Evolutionary conservation across 2,113 vertebrate species (phyloP).

Genomic region (Climacteris rufus): DNA sequence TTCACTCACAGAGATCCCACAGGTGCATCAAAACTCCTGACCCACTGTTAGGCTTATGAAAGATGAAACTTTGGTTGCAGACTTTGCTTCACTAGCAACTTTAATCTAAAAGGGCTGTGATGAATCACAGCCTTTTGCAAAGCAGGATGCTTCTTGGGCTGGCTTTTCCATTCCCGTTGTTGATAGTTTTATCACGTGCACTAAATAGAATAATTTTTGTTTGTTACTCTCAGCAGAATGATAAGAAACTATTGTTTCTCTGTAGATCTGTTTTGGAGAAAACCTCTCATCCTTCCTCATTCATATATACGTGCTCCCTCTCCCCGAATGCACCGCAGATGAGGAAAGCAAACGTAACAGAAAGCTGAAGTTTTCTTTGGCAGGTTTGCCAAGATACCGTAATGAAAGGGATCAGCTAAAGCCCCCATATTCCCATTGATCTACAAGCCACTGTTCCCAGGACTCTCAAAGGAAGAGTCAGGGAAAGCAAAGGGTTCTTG

Average conservation of each 20-base stretch:
- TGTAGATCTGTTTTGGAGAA: neutral
- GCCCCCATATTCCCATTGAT: constrained; percentile 1
- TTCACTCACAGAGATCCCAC: neutral
- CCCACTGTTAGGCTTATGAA: neutral
- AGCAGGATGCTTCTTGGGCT: neutral
- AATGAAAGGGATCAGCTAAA: constrained; percentile 30
- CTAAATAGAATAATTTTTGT: neutral
- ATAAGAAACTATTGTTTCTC: neutral
- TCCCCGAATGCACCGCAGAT: rapidly evolving
- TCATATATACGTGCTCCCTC: neutral
- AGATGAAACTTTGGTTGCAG: neutral
- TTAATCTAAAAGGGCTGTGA: neutral
- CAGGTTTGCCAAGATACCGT: constrained; percentile 39
- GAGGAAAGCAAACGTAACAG: neutral
- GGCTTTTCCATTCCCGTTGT: neutral
- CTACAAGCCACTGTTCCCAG: neutral
- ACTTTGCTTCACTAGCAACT: neutral
- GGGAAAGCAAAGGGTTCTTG: neutral
- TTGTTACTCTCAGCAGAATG: neutral
- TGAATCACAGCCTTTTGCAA: neutral
- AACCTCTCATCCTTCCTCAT: rapidly evolving
- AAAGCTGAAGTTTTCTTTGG: constrained; percentile 10
- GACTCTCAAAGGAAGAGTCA: neutral
- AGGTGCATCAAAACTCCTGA: neutral
- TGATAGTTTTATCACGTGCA: neutral